phyloP scores from a whole-genome alignment of 2,113 vertebrate genomes.

The Dipodomys merriami region DNA sequence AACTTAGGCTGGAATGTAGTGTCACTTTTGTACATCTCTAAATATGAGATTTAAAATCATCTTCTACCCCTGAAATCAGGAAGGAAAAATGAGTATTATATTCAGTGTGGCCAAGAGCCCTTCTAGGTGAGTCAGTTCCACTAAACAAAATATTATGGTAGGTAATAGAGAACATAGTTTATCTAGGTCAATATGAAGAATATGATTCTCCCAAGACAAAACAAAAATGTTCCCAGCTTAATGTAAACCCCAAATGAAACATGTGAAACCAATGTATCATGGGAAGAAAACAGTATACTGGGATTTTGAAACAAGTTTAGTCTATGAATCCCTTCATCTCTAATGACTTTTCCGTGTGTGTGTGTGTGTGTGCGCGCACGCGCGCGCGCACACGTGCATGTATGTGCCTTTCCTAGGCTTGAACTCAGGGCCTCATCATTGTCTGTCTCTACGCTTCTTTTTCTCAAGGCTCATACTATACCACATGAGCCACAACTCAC shows the following conservation, averaged over 20 bases:
- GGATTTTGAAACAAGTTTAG: constrained; percentile 50
- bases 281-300: constrained; percentile 11
- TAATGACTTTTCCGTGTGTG: not conserved
- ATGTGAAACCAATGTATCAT: not conserved
- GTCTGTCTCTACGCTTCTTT: no score
- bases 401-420: no score
- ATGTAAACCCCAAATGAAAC: constrained; percentile 48
- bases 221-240: constrained; percentile 30
- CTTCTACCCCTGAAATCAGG: constrained; percentile 58
- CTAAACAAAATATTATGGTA: constrained; percentile 51
- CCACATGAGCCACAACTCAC: no score
- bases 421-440: no score
- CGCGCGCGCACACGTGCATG: no score
- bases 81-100: constrained; percentile 30
- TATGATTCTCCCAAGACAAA: constrained; percentile 15
- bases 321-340: constrained; percentile 27
- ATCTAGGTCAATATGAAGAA: constrained; percentile 65
- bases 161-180: constrained; percentile 60
- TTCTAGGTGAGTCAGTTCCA: constrained; percentile 47
- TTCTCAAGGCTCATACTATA: no score
- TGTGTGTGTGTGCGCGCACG: no score
- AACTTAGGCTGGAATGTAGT: constrained; percentile 12
- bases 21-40: constrained; percentile 37
- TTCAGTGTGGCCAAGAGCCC: constrained; percentile 39
- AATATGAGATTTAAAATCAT: constrained; percentile 54